Evolutionary conservation across 2,113 vertebrate species (phyloP).

Genomic region (Atherinomorus stipes): DNA sequence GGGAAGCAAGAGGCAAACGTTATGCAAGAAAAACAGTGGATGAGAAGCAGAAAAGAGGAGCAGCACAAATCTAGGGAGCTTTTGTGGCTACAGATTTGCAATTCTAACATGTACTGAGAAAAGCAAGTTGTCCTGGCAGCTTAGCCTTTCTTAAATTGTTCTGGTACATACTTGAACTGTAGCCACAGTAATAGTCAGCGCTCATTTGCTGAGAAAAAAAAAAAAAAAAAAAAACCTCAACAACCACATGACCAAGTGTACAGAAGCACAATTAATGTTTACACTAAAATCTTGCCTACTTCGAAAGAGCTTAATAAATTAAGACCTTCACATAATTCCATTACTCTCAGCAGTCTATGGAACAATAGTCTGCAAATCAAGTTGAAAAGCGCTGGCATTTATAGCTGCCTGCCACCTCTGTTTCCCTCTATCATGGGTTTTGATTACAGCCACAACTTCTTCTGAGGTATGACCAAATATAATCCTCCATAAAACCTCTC

Average conservation of each 20-base stretch:
- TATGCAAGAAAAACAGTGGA: conserved; percentile 59
- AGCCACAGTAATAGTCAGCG: conserved; percentile 61
- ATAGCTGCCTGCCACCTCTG: conserved; percentile 39
- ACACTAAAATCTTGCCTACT: conserved; percentile 30
- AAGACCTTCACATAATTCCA: conserved; percentile 49
- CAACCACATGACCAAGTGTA: conserved; percentile 18
- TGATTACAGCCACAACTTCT: conserved; percentile 69
- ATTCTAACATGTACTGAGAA: conserved; percentile 54
- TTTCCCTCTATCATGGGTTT: conserved; percentile 39
- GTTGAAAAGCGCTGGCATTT: conserved; percentile 48
- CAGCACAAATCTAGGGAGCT: conserved; percentile 30
- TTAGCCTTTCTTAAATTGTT: conserved; percentile 54
- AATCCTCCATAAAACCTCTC: conserved; percentile 63
- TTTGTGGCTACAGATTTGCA: conserved; percentile 61
- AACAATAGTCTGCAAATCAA: conserved; percentile 40
- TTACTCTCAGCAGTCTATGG: conserved; percentile 1
- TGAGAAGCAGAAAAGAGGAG: conserved; percentile 44
- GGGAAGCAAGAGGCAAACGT: conserved; percentile 49
- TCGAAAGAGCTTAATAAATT: conserved; percentile 41
- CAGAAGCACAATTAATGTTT: conserved; percentile 32
- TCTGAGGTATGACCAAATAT: conserved; percentile 26
- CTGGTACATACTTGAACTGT: conserved; percentile 55
- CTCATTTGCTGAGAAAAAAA: conserved; percentile 37
- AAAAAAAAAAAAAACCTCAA: conserved; percentile 5
- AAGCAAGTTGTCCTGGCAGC: conserved; percentile 48